Evolutionary conservation across 92 coral and sea anemone genomes (phyloP).

Genomic region (Actinernus sp.): DNA sequence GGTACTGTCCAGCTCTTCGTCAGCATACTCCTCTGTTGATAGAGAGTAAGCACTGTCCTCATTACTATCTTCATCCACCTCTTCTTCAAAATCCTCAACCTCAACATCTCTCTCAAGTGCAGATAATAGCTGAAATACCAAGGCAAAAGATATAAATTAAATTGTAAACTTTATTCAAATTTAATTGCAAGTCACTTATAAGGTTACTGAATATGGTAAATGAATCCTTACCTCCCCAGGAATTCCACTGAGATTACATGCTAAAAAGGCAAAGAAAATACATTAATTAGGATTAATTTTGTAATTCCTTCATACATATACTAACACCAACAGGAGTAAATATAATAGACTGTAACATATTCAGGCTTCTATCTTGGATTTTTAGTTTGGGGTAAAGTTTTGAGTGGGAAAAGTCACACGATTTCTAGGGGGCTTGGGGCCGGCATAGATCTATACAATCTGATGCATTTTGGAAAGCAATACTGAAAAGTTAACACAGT

Average conservation of each 20-base stretch:
- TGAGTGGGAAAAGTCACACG: too few relatives aligned
- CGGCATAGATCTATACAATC: too few relatives aligned
- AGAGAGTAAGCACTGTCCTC: conserved; percentile 4
- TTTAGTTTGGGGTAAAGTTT: too few relatives aligned
- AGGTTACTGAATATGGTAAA: background rate
- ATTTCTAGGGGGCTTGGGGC: too few relatives aligned
- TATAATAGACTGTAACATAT: too few relatives aligned
- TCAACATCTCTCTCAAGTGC: conserved; percentile 76
- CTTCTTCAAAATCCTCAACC: conserved; percentile 54
- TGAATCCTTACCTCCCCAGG: conserved; percentile 21
- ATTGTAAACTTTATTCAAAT: background rate
- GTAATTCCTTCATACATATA: too few relatives aligned
- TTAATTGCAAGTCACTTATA: background rate
- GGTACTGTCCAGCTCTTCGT: background rate
- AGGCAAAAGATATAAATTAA: background rate
- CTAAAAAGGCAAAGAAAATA: background rate
- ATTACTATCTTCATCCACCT: background rate
- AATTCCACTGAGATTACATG: conserved; percentile 9
- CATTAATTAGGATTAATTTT: background rate
- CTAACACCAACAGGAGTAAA: too few relatives aligned
- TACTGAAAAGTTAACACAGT: too few relatives aligned
- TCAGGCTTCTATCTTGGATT: too few relatives aligned
- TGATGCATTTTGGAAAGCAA: too few relatives aligned
- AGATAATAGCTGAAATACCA: conserved; percentile 46
- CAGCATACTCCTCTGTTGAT: background rate